Evolutionary conservation across 2,888 invertebrate genomes (phyloP).

Genomic region (Agrochola lychnidis): DNA sequence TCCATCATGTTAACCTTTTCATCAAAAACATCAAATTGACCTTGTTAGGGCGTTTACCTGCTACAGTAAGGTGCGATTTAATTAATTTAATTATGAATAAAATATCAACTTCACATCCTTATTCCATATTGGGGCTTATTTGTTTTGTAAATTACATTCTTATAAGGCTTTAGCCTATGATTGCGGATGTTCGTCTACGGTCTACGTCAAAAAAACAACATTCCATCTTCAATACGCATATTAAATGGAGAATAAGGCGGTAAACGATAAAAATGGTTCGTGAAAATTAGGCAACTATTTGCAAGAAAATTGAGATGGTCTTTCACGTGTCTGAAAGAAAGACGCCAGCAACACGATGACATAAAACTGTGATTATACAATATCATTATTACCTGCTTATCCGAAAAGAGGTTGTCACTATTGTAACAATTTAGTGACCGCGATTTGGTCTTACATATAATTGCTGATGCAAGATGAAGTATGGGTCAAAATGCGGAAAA

Average conservation of each 20-base stretch:
- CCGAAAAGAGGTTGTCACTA: conserved; percentile 47
- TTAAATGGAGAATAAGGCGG: conserved; percentile 12
- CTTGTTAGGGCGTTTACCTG: conserved; percentile 62
- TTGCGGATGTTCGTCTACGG: conserved; percentile 54
- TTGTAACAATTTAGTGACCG: conserved; percentile 45
- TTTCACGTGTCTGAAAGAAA: conserved; percentile 22
- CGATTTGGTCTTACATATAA: conserved; percentile 41
- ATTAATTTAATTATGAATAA: conserved; percentile 41
- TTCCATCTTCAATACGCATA: conserved; percentile 29
- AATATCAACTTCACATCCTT: conserved; percentile 44
- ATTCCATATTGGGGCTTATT: conserved; percentile 44
- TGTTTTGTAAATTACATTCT: conserved; percentile 40
- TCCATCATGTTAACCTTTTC: conserved; percentile 39
- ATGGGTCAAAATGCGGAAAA: conserved; percentile 17
- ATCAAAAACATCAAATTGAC: conserved; percentile 53
- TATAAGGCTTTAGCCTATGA: conserved; percentile 27
- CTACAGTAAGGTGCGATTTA: conserved; percentile 23
- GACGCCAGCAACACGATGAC: conserved; percentile 36
- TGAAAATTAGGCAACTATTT: conserved; percentile 28
- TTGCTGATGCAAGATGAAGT: conserved; percentile 42
- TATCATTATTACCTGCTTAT: conserved; percentile 42
- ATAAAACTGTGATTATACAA: conserved; percentile 58
- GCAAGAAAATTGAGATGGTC: conserved; percentile 16
- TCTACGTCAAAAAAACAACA: conserved; percentile 53
- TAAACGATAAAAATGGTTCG: conserved; percentile 1